These are phyloP conservation scores for Cheilosia vernalis DNA, from an alignment of 2,888 invertebrate species.

Conservation along the genomic window DNA sequence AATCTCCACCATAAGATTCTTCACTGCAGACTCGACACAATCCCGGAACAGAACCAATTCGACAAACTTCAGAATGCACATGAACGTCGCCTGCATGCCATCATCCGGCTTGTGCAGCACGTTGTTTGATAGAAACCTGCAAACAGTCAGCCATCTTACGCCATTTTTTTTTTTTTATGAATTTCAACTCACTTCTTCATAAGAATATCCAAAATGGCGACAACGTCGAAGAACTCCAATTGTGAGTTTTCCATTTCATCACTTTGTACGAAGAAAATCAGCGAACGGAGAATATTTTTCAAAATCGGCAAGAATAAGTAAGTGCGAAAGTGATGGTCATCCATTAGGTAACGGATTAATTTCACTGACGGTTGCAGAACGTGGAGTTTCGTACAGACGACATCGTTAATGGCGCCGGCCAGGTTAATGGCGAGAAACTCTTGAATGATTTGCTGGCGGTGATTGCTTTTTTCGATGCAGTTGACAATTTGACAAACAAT, in stretches of 20 bases:
- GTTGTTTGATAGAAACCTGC: conserved; percentile 11
- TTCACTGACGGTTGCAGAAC: conserved; percentile 46
- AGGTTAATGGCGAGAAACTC: conserved; percentile 37
- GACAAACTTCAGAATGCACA: conserved; percentile 47
- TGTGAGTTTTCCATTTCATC: conserved; percentile 36
- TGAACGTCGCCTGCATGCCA: conserved; percentile 17
- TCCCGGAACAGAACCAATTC: conserved; percentile 31
- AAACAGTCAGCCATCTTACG: too few relatives aligned
- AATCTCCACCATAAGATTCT: conserved; percentile 29
- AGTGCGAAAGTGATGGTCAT: conserved; percentile 40
- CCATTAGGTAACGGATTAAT: conserved; percentile 41
- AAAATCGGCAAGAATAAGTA: conserved; percentile 54
- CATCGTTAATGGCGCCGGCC: conserved; percentile 17
- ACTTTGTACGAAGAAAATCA: conserved; percentile 43
- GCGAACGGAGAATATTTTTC: conserved; percentile 53
- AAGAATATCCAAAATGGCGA: conserved; percentile 44
- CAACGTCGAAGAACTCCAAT: conserved; percentile 49
- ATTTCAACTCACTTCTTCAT: conserved; percentile 43
- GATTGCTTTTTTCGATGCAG: conserved; percentile 20
- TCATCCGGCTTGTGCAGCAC: not conserved
- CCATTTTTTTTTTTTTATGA: not conserved
- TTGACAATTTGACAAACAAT: conserved; percentile 19
- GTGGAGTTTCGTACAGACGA: conserved; percentile 37
- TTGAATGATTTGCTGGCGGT: conserved; percentile 1
- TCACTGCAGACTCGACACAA: conserved; percentile 1